Conservation (phyloP, 2,797 vertebrate genomes). For the Zalophus californianus region DNA sequence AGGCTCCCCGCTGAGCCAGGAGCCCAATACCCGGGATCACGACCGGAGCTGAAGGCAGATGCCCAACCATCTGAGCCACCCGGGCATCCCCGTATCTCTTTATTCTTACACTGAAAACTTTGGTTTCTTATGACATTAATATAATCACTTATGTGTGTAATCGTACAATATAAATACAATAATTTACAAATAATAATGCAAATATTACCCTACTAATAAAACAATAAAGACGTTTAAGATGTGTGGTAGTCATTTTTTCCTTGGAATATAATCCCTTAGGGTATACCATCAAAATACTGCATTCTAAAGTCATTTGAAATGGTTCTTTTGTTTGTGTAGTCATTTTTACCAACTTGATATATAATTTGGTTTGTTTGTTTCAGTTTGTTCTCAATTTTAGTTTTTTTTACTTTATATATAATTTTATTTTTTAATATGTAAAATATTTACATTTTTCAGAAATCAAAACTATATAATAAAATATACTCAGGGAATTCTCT, state of each 20-base stretch:
- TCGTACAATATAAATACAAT: background rate
- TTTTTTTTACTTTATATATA: background rate
- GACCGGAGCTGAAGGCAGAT: too few species aligned
- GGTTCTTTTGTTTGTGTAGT: background rate
- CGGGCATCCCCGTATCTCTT: background rate
- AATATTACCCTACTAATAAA: background rate
- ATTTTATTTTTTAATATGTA: background rate
- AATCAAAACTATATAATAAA: background rate
- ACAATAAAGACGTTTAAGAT: background rate
- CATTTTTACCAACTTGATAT: background rate
- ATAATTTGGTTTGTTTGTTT: background rate
- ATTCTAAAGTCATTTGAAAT: constrained; percentile 10
- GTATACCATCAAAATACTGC: background rate
- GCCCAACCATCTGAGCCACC: too few species aligned
- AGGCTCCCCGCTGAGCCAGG: too few species aligned
- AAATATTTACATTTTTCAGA: background rate
- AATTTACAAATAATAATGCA: background rate
- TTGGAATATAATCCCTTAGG: background rate
- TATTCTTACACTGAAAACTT: background rate
- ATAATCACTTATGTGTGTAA: background rate
- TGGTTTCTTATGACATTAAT: background rate
- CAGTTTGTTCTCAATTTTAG: background rate
- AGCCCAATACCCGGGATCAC: too few species aligned
- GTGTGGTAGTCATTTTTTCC: background rate
- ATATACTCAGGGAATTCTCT: background rate